Percentiles rank a stretch among this genome's conserved stretches.
Evolutionary conservation across 2,888 invertebrate species (phyloP).

Genomic region (Brachypalpus laphriformis): DNA sequence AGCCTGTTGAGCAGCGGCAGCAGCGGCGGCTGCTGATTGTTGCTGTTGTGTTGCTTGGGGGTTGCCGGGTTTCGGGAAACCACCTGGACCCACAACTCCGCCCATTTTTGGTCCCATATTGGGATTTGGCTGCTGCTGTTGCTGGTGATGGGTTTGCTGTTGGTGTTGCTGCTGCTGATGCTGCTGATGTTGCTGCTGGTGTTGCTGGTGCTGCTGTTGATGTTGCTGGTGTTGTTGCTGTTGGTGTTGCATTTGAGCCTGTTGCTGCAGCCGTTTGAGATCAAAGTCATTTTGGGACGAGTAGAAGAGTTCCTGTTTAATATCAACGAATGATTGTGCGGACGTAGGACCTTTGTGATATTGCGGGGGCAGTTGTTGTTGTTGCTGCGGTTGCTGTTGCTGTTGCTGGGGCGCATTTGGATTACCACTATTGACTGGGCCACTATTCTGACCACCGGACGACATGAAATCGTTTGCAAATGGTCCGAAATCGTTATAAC

Average conservation of each 20-base stretch:
- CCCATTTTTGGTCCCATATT: slow-evolving; percentile 80
- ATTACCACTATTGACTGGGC: slow-evolving; percentile 77
- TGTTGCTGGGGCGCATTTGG: slow-evolving; percentile 77
- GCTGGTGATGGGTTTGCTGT: slow-evolving; percentile 74
- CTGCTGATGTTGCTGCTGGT: slow-evolving; percentile 75
- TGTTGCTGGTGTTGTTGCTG: slow-evolving; percentile 78
- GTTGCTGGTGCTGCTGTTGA: slow-evolving; percentile 77
- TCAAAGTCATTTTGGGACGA: slow-evolving; percentile 83
- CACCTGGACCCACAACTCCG: slow-evolving; percentile 77
- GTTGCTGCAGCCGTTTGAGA: slow-evolving; percentile 82
- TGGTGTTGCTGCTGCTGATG: slow-evolving; percentile 77
- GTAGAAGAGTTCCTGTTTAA: slow-evolving; percentile 85
- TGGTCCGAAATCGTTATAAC: slow-evolving; percentile 86
- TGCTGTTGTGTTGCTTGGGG: slow-evolving; percentile 76
- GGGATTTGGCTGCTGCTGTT: slow-evolving; percentile 79
- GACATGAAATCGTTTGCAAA: slow-evolving; percentile 84
- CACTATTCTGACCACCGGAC: slow-evolving; percentile 79
- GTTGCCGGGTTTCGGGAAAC: slow-evolving; percentile 77
- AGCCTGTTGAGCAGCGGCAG: slow-evolving; percentile 72
- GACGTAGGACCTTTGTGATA: slow-evolving; percentile 82
- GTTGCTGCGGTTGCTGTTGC: slow-evolving; percentile 78
- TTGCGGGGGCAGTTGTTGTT: slow-evolving; percentile 79
- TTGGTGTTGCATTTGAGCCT: slow-evolving; percentile 79
- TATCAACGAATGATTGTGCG: slow-evolving; percentile 84
- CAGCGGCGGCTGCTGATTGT: slow-evolving; percentile 75